Conservation (phyloP, 2,888 invertebrate species). For the Aquatica leii region DNA sequence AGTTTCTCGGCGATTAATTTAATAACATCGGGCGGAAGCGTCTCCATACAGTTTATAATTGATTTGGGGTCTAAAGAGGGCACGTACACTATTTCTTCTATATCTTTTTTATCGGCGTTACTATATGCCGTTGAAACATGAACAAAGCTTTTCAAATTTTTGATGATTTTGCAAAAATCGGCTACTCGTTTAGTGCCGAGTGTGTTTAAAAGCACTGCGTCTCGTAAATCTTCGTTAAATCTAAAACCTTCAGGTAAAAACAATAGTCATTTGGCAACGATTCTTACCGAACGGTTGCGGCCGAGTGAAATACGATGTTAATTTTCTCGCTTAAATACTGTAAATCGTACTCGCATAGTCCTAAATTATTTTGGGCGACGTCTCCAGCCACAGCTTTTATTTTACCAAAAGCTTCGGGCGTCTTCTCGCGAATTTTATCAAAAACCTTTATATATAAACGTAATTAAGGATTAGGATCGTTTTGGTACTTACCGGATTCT, state of each 20-base stretch:
- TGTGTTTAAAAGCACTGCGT: conserved; percentile 89
- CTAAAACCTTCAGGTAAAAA: conserved; percentile 42
- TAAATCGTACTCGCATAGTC: conserved; percentile 73
- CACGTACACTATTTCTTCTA: conserved; percentile 87
- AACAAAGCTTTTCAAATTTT: conserved; percentile 78
- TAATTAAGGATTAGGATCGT: too few relatives aligned
- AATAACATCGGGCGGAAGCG: conserved; percentile 69
- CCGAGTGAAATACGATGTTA: conserved; percentile 91
- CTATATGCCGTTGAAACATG: conserved; percentile 97
- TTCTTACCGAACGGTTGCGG: conserved; percentile 85
- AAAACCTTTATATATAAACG: conserved; percentile 65
- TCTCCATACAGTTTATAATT: conserved; percentile 69
- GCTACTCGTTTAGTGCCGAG: conserved; percentile 86
- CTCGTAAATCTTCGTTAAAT: conserved; percentile 90
- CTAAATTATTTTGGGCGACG: conserved; percentile 74
- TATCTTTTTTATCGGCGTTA: conserved; percentile 83
- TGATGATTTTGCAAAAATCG: conserved; percentile 83
- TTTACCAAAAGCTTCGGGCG: conserved; percentile 73
- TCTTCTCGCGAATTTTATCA: conserved; percentile 70
- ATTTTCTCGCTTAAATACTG: conserved; percentile 71
- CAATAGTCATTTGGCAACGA: not conserved
- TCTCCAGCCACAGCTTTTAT: conserved; percentile 78
- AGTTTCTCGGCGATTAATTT: conserved; percentile 66
- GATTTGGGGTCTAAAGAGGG: conserved; percentile 70
- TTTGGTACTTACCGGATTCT: conserved; percentile 71